These are phyloP conservation scores for Macrophya annulata DNA, from an alignment of 2,888 invertebrate genomes.

Conservation along the genomic window DNA sequence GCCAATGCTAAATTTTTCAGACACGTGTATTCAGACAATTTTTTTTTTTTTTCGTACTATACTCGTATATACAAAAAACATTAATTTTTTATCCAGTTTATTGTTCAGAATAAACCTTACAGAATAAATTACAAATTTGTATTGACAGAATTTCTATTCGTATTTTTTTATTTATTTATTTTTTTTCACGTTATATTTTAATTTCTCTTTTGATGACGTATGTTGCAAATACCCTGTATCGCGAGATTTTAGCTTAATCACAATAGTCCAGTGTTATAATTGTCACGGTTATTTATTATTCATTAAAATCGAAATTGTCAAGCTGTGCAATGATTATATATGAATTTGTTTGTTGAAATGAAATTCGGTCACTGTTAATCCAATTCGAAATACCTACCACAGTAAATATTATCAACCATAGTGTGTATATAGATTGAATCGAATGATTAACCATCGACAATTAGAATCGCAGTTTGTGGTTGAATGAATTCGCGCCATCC, in stretches of 20 bases:
- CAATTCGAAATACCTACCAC: neutral
- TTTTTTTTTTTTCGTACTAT: neutral
- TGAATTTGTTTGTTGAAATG: neutral
- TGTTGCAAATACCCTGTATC: neutral
- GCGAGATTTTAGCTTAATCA: neutral
- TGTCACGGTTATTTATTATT: slow-evolving; percentile 1
- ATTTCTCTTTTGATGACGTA: neutral
- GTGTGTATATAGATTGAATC: neutral
- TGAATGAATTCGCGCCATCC: neutral
- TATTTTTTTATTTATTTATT: too few species aligned
- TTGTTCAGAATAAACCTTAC: neutral
- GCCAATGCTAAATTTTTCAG: neutral
- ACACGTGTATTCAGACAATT: neutral
- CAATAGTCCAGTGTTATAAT: neutral
- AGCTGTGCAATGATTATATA: neutral
- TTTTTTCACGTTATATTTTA: too few species aligned
- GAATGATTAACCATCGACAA: neutral
- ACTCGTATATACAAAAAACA: too few species aligned
- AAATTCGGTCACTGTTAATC: neutral
- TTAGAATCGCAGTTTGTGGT: neutral
- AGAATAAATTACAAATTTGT: neutral
- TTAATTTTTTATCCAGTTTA: neutral
- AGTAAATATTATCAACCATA: neutral
- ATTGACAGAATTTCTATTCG: neutral
- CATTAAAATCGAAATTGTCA: neutral